phyloP scores from a whole-genome alignment of 2,113 vertebrate species.

The Phainopepla nitens region DNA sequence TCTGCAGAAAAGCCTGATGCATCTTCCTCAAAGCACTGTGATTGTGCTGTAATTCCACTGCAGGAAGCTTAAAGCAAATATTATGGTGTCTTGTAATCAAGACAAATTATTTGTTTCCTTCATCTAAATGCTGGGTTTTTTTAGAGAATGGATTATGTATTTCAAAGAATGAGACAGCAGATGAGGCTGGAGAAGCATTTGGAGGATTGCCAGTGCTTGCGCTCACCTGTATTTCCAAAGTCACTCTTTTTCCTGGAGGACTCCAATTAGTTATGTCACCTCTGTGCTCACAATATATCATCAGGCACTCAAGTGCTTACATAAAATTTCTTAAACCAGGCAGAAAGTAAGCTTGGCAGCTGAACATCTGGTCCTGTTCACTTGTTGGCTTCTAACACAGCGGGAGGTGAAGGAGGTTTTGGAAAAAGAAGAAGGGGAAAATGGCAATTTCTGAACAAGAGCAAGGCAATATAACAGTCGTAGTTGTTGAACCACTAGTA shows the following conservation, averaged over 20 bases:
- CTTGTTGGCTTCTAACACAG: background rate
- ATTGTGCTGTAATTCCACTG: background rate
- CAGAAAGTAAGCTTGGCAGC: background rate
- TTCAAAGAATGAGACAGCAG: slow-evolving; percentile 33
- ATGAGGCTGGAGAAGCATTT: background rate
- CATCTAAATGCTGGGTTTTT: background rate
- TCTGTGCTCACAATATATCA: background rate
- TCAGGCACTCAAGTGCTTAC: background rate
- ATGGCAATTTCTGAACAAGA: background rate
- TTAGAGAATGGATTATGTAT: background rate
- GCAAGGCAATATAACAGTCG: accelerated
- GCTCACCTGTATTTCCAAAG: slow-evolving; percentile 17
- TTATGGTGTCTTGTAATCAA: slow-evolving; percentile 5
- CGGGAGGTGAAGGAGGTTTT: background rate
- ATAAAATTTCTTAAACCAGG: background rate
- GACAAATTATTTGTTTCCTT: slow-evolving; percentile 15
- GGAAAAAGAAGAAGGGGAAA: background rate
- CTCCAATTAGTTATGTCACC: background rate
- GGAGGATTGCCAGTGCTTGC: background rate
- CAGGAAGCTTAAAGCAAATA: slow-evolving; percentile 27
- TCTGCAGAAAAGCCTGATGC: background rate
- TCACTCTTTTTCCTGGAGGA: background rate
- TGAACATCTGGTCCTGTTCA: slow-evolving; percentile 24
- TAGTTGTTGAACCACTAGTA: background rate
- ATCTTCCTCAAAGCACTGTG: background rate